phyloP scores from a whole-genome alignment of 2,113 vertebrate genomes.

The Gobiocypris rarus region DNA sequence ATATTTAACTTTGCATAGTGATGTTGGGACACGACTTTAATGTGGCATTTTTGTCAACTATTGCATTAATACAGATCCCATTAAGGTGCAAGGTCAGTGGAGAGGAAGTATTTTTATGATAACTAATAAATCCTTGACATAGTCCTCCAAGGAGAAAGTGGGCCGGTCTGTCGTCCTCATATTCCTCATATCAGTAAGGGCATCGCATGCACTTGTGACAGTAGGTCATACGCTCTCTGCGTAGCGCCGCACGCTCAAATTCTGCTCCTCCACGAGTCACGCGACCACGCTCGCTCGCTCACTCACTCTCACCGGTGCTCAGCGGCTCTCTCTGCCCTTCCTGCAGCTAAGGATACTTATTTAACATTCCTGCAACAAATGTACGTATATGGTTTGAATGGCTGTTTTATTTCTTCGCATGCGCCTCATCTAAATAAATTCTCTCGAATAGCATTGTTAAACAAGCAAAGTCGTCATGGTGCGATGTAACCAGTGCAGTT shows the following conservation, averaged over 20 bases:
- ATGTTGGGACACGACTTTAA: neutral
- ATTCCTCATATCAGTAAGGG: constrained; percentile 41
- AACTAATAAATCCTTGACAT: constrained; percentile 1
- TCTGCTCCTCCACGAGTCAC: constrained; percentile 10
- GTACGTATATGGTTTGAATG: constrained; percentile 50
- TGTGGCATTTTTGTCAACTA: neutral
- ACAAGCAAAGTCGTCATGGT: neutral
- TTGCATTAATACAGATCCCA: neutral
- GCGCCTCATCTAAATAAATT: neutral
- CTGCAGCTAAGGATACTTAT: constrained; percentile 1
- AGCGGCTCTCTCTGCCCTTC: neutral
- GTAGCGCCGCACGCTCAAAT: constrained; percentile 2
- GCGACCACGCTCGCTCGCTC: neutral
- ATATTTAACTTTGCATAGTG: neutral
- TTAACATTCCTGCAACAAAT: constrained; percentile 44
- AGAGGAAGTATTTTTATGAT: neutral
- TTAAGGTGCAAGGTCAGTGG: neutral
- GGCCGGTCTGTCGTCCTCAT: constrained; percentile 11
- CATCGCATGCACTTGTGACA: neutral
- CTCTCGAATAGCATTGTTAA: neutral
- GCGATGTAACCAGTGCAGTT: neutral
- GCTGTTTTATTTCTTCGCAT: neutral
- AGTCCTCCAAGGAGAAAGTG: neutral
- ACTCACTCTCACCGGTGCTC: neutral
- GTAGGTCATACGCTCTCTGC: neutral